Conservation (phyloP, 1,140 invertebrate genomes). For the Eupeodes corollae region DNA sequence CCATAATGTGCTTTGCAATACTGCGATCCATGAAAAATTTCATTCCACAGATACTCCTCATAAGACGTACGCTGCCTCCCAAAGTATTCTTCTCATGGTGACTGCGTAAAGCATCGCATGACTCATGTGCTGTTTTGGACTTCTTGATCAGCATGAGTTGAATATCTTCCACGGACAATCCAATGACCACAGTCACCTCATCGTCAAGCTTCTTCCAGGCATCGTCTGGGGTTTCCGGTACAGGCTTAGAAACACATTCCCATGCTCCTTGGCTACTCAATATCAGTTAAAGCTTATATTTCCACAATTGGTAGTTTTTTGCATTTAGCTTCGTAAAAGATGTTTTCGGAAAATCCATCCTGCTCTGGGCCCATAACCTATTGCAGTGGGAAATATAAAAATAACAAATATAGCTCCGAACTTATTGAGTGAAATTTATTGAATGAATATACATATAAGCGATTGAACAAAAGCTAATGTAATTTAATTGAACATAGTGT, state of each 20-base stretch:
- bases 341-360: constrained; percentile 3
- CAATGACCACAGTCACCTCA: background rate
- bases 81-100: constrained; percentile 13
- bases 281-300: constrained; percentile 4
- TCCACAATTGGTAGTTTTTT: constrained; percentile 5
- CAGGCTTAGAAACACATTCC: background rate
- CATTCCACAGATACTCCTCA: constrained; percentile 9
- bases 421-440: too few relatives aligned
- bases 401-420: too few relatives aligned
- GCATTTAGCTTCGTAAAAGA: constrained; percentile 4
- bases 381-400: too few relatives aligned
- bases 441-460: too few relatives aligned
- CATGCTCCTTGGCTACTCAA: constrained; percentile 1
- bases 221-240: background rate
- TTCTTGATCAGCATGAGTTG: constrained; percentile 1
- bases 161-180: constrained; percentile 1
- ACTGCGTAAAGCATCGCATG: constrained; percentile 9
- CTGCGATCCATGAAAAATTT: constrained; percentile 6
- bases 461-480: too few relatives aligned
- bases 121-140: background rate
- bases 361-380: constrained; percentile 5
- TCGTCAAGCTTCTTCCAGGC: background rate
- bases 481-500: too few relatives aligned
- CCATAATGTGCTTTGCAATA: too few relatives aligned
- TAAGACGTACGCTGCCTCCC: too few relatives aligned